These are phyloP conservation scores for Leuciscus idus DNA, from an alignment of 2,113 vertebrate genomes.

Conservation along the genomic window DNA sequence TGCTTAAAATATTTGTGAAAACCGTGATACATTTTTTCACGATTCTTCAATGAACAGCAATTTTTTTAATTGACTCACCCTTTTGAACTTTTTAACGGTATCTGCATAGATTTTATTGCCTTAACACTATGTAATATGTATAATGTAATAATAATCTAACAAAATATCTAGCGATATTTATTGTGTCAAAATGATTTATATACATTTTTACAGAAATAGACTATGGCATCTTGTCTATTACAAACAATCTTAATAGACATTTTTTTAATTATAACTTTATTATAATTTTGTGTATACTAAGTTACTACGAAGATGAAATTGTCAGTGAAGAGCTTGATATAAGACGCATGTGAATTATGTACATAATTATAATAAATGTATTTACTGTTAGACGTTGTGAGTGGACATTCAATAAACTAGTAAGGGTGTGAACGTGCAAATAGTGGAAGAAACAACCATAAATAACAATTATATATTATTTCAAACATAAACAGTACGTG, in stretches of 20 bases:
- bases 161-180: not conserved
- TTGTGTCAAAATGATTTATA: not conserved
- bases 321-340: no score
- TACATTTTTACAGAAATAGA: not conserved
- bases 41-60: not conserved
- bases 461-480: not conserved
- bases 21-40: not conserved
- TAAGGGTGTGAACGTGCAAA: not conserved
- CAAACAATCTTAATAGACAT: no score
- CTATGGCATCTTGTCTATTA: not conserved
- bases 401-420: not conserved
- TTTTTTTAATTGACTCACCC: no score
- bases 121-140: no score
- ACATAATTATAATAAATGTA: not conserved
- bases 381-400: not conserved
- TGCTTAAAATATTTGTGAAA: no score
- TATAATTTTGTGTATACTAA: no score
- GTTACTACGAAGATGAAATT: no score
- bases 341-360: no score
- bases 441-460: not conserved
- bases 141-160: no score
- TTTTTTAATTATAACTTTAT: no score
- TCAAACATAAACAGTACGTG: not conserved
- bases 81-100: no score
- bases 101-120: no score